A percentile compares a stretch with the other conserved stretches of the same genome.
Evolutionary conservation across 1,140 invertebrate genomes (phyloP).

Genomic region (Drosophila quadrilineata): DNA sequence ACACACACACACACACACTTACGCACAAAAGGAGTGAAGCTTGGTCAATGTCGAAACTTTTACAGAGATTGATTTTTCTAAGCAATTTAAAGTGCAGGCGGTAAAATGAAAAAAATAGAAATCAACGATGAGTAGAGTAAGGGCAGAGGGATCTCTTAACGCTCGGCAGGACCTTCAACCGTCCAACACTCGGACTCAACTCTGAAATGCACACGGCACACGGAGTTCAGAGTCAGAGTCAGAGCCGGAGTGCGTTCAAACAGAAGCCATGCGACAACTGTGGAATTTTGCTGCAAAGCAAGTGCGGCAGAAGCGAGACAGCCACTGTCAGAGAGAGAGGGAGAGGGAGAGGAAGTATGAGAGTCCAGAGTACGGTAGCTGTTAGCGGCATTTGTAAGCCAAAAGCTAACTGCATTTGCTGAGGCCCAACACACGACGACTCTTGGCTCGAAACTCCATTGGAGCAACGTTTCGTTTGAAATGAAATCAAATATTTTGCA

Average conservation of each 20-base stretch:
- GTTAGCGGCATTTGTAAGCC: too few relatives aligned
- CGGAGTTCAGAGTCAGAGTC: background rate
- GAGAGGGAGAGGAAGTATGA: background rate
- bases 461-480: slow-evolving; percentile 48
- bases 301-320: background rate
- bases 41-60: slow-evolving; percentile 63
- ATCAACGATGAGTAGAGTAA: background rate
- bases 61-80: slow-evolving; percentile 78
- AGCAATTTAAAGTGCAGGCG: slow-evolving; percentile 70
- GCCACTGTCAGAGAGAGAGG: background rate
- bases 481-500: slow-evolving; percentile 72
- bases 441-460: slow-evolving; percentile 33
- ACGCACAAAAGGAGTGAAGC: too few relatives aligned
- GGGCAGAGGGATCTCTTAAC: background rate
- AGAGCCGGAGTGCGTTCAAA: slow-evolving; percentile 8
- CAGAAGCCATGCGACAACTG: slow-evolving; percentile 19
- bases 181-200: background rate
- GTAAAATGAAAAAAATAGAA: background rate
- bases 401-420: too few relatives aligned
- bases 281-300: slow-evolving; percentile 17
- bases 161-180: background rate
- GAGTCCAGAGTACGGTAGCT: too few relatives aligned
- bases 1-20: too few relatives aligned
- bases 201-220: background rate
- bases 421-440: too few relatives aligned